These are phyloP conservation scores for Tonatia bakeri DNA, from an alignment of 2,113 vertebrate genomes.

Conservation along the genomic window DNA sequence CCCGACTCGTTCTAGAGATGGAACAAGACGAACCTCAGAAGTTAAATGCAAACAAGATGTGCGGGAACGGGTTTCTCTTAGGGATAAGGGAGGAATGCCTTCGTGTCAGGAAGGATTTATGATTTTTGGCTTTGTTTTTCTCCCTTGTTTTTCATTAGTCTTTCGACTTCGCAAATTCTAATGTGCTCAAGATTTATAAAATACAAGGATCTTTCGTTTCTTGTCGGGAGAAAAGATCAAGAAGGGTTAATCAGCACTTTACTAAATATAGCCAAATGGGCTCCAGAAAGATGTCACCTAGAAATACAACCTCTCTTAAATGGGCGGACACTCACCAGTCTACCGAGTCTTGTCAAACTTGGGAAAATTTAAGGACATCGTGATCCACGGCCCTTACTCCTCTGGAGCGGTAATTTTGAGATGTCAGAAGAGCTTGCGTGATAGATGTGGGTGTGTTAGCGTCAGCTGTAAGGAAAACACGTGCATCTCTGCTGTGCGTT, in stretches of 20 bases:
- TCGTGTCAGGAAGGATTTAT: conserved; percentile 80
- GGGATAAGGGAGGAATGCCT: conserved; percentile 76
- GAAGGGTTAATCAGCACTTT: conserved; percentile 71
- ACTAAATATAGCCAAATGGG: conserved; percentile 35
- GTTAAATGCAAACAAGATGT: conserved; percentile 85
- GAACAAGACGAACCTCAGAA: conserved; percentile 80
- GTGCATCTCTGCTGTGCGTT: neutral
- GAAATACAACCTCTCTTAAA: neutral
- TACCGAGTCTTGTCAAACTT: neutral
- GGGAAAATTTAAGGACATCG: neutral
- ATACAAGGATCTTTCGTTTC: conserved; percentile 72
- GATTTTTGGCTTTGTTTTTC: conserved; percentile 77
- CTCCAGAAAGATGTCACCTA: conserved; percentile 24
- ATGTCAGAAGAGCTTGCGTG: neutral
- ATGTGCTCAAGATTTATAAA: conserved; percentile 75
- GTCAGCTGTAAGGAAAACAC: neutral
- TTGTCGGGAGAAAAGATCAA: conserved; percentile 75
- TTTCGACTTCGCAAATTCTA: conserved; percentile 70
- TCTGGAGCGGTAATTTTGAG: neutral
- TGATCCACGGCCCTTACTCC: neutral
- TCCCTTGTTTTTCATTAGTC: conserved; percentile 76
- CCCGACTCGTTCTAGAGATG: conserved; percentile 79
- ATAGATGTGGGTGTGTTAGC: conserved; percentile 9
- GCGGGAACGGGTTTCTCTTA: conserved; percentile 74
- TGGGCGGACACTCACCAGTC: conserved; percentile 20